phyloP scores from a whole-genome alignment of 2,888 invertebrate genomes.

The Pilophorus perplexus region DNA sequence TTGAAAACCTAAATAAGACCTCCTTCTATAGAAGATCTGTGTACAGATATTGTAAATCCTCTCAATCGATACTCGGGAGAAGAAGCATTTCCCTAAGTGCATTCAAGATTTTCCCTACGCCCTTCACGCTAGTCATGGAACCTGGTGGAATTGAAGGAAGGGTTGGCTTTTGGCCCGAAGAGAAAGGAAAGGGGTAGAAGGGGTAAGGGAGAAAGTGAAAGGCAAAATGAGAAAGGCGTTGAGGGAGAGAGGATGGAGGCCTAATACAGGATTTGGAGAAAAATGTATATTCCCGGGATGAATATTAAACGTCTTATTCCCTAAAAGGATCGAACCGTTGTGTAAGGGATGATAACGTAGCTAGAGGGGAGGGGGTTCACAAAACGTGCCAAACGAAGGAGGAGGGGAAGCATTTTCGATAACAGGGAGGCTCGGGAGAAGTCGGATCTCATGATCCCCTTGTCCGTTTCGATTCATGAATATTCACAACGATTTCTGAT shows the following conservation, averaged over 20 bases:
- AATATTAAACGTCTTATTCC: constrained; percentile 35
- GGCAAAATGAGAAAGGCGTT: too few species aligned
- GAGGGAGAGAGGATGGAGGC: not conserved
- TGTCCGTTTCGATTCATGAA: constrained; percentile 29
- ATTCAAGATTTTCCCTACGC: not conserved
- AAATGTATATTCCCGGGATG: constrained; percentile 21
- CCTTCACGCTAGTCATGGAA: not conserved
- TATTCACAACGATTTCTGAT: constrained; percentile 36
- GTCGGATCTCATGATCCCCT: constrained; percentile 24
- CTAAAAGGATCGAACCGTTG: constrained; percentile 32
- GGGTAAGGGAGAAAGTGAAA: too few species aligned
- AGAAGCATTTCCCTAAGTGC: not conserved
- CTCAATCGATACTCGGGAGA: not conserved
- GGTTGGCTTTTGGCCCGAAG: constrained; percentile 3
- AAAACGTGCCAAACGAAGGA: not conserved
- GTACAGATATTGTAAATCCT: not conserved
- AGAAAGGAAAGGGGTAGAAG: too few species aligned
- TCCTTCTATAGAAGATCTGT: too few species aligned
- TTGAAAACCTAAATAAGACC: too few species aligned
- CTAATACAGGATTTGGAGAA: constrained; percentile 24
- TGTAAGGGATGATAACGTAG: too few species aligned
- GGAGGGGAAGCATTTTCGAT: constrained; percentile 6
- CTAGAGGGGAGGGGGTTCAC: not conserved
- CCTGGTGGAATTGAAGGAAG: constrained; percentile 14
- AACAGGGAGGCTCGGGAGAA: constrained; percentile 21